A percentile compares a stretch with the other conserved stretches of the same genome.
These are phyloP conservation scores for Teleopsis dalmanni DNA, from an alignment of 1,140 invertebrate genomes.

Conservation along the genomic window DNA sequence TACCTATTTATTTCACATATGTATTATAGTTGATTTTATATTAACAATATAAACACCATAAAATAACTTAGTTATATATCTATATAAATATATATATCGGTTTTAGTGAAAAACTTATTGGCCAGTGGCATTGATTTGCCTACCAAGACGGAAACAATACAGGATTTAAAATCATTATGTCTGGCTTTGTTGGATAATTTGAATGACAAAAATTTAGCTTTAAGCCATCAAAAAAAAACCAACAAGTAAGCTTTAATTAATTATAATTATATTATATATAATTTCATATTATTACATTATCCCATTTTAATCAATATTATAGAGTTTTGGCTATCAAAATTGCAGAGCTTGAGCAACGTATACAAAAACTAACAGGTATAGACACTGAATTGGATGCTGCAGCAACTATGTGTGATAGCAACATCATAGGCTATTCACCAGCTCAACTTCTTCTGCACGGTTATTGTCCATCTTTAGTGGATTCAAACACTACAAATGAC, in stretches of 20 bases:
- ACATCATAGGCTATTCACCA: constrained; percentile 49
- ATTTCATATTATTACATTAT: too few species aligned
- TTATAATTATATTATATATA: constrained; percentile 4
- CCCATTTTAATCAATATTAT: constrained; percentile 13
- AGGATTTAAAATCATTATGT: constrained; percentile 68
- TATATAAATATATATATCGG: not conserved
- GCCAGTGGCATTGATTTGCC: constrained; percentile 56
- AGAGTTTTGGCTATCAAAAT: constrained; percentile 55
- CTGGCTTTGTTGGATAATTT: constrained; percentile 70
- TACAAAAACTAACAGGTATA: constrained; percentile 36
- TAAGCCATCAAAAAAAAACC: constrained; percentile 76
- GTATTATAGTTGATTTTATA: too few species aligned
- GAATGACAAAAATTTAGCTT: constrained; percentile 74
- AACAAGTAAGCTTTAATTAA: constrained; percentile 53
- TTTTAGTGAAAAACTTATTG: constrained; percentile 57
- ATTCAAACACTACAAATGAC: constrained; percentile 18
- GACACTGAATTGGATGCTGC: constrained; percentile 12
- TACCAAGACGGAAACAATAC: constrained; percentile 60
- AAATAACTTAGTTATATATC: too few species aligned
- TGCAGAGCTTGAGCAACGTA: constrained; percentile 49
- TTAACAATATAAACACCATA: not conserved
- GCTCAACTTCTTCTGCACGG: constrained; percentile 51
- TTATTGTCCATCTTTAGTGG: constrained; percentile 48
- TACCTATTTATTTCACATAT: not conserved
- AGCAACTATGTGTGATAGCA: not conserved